These are phyloP conservation scores for Phaethornis superciliosus DNA, from an alignment of 2,113 vertebrate genomes.

Conservation along the genomic window DNA sequence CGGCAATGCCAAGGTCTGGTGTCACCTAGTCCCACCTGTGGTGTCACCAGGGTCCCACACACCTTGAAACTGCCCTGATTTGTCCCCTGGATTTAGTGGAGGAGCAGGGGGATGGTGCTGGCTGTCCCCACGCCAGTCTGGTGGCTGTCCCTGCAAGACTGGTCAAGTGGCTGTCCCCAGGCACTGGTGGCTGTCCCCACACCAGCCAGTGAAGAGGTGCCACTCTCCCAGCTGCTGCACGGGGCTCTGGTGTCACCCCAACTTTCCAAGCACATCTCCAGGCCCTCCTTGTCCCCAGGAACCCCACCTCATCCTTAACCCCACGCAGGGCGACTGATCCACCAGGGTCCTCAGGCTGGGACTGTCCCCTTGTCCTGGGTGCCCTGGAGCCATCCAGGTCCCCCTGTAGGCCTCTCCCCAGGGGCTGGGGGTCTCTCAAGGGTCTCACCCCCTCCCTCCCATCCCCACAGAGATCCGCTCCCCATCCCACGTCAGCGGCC, in stretches of 20 bases:
- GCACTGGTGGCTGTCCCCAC: background rate
- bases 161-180: no score
- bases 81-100: accelerated
- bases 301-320: background rate
- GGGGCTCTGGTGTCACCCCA: background rate
- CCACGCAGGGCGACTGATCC: no score
- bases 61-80: accelerated
- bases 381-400: no score
- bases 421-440: no score
- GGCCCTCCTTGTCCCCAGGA: background rate
- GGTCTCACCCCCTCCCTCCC: background rate
- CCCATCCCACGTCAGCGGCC: constrained; percentile 76
- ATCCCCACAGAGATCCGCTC: constrained; percentile 85
- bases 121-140: no score
- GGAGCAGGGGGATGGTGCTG: background rate
- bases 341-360: background rate
- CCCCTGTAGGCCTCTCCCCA: background rate
- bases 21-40: accelerated
- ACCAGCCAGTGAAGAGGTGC: background rate
- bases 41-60: background rate
- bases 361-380: background rate
- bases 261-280: background rate
- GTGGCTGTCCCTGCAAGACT: accelerated
- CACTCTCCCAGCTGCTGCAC: background rate
- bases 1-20: background rate